Evolutionary conservation across 2,797 vertebrate genomes (phyloP), one percentile per base, ranked within the genome.

Genomic region (Danio kyathit): DNA sequence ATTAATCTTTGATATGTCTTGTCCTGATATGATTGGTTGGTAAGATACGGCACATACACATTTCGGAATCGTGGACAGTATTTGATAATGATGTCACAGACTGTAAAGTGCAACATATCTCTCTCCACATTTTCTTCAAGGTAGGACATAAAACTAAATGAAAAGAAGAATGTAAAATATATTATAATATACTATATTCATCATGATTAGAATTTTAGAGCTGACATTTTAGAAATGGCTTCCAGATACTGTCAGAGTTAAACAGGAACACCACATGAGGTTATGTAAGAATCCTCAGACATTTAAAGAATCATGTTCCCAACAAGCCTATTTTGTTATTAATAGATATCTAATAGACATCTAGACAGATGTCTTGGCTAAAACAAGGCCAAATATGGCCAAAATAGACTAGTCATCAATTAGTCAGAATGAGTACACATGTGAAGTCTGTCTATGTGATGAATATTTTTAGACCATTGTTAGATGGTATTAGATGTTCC

Each of bases 11-110:
- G 96, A 91, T 96, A 99, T 69, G 97, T 99, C 80, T 95, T 94
- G 12, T 99, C 97, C 91, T 99, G 98, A 59, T 99, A 99, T 0
- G 96, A 97, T 90, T 99, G 98, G 91, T 99, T 99, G 89, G 97
- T 99, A 86, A 99, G 97, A 4, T 99, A 99, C 0, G 97, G 97
- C 72, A 99, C 94, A 73, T 99, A 99, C 59, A 99, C 96, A 75
- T 92, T 91, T 86, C 89, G 95, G 92, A 99, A 99, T 83, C 92
- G 91, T 0, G 94, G 89, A 46, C 96, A 96, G 0, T 98, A 96
- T 29, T 88, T 94, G 81, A 94, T 91, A 48, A 99, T 96, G 76
- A 99, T 95, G 0, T 98, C 96, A 10, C 98, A 99, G 83, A 99
- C 96, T 0, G 93, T 94, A 85, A 99, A 99, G 57, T 90, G 89